Evolutionary conservation across 2,113 vertebrate genomes (phyloP), one percentile per base, ranked within the genome.

Genomic region (Atractosteus spatula): DNA sequence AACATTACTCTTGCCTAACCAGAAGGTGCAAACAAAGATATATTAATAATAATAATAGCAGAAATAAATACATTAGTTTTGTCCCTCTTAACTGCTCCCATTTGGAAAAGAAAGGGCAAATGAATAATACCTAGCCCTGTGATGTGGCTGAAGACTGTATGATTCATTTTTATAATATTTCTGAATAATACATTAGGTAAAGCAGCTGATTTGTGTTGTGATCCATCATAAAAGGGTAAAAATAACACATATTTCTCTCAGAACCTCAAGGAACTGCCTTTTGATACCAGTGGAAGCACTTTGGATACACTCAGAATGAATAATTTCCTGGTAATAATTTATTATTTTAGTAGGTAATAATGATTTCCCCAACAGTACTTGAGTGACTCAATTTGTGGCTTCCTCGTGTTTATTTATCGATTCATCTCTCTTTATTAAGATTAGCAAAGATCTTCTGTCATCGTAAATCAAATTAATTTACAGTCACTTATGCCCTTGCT

Each of bases 381-480:
- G 29, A 29, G 29, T 29, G 29, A 29, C 29, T 29, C 29, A 29
- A 29, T 29, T 29, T 29, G 29, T 29, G 29, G 29, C 45, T 66
- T 45, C 41, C 43, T 47, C 14, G 11, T 47, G 64, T 66, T 66
- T 66, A 44, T 66, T 51, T n/a, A 47, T 41, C 7, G 43, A 66
- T n/a, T 13, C n/a, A n/a, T 45, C 41, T 66, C 42, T n/a, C 64
- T 13, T 11, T 66, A 14, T 66, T 5, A 8, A 47, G 45, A 16
- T 51, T 51, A 10, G 64, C 3, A 47, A 13, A n/a, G 7, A 3
- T n/a, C 4, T 44, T 66, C 42, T 66, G 43, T 66, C 43, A 66
- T 66, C 41, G 45, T 44, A 66, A 66, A 66, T 66, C n/a, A 66
- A 13, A 45, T 14, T 66, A 42, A 66, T 13, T 44, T 8, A 45